A percentile compares a stretch with the other conserved stretches of the same genome.
Conservation (phyloP, 2,888 invertebrate species). For the Eristalis tenax region DNA sequence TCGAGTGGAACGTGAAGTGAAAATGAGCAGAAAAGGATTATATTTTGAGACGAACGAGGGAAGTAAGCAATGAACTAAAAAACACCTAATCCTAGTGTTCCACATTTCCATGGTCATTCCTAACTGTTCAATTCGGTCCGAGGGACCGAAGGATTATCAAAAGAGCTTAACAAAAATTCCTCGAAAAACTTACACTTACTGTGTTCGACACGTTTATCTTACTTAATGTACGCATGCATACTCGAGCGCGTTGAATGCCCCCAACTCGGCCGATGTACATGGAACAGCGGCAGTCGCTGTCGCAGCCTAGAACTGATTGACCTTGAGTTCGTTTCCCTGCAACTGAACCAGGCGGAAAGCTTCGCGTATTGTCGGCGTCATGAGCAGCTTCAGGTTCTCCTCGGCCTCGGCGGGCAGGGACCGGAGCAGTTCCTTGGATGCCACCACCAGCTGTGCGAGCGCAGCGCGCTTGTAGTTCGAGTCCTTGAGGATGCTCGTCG, state of each 20-base stretch:
- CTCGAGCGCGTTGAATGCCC: background rate
- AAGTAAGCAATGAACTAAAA: background rate
- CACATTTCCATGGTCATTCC: background rate
- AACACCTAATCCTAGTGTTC: background rate
- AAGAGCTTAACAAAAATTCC: constrained; percentile 16
- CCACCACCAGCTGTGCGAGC: constrained; percentile 92
- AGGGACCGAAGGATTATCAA: constrained; percentile 4
- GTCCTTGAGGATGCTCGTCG: constrained; percentile 92
- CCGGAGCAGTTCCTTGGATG: constrained; percentile 89
- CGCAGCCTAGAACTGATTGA: constrained; percentile 80
- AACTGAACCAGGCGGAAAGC: constrained; percentile 81
- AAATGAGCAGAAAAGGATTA: background rate
- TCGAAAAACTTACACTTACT: background rate
- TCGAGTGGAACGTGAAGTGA: background rate
- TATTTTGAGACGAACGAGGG: background rate
- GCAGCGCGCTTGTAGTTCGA: constrained; percentile 92
- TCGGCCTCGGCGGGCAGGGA: constrained; percentile 85
- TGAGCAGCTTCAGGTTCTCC: constrained; percentile 81
- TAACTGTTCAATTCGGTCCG: background rate
- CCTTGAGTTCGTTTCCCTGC: constrained; percentile 81
- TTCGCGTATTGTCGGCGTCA: constrained; percentile 81
- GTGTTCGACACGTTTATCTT: constrained; percentile 62
- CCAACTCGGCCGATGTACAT: background rate
- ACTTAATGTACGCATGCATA: constrained; percentile 16
- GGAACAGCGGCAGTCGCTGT: too few species aligned